Conservation (phyloP, 2,797 vertebrate genomes). For the Cottoperca gobio region DNA sequence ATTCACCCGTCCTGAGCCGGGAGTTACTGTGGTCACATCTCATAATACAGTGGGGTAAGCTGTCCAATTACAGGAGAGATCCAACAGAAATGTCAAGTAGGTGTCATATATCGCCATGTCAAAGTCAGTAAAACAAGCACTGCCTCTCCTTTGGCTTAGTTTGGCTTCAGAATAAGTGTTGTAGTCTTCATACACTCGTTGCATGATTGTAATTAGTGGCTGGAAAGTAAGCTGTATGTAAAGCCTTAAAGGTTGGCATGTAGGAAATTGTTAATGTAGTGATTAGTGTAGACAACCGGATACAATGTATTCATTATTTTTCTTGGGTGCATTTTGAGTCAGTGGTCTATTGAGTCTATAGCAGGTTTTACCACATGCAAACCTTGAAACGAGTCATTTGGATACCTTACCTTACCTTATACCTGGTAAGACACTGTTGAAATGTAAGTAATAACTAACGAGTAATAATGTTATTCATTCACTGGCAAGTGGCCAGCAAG, state of each 20-base stretch:
- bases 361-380: not conserved
- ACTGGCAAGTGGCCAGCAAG: slow-evolving; percentile 14
- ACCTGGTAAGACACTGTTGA: not conserved
- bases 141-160: not conserved
- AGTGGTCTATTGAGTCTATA: not conserved
- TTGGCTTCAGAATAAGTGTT: too few relatives aligned
- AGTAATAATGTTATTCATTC: slow-evolving; percentile 19
- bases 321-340: not conserved
- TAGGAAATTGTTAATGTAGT: not conserved
- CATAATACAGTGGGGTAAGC: slow-evolving; percentile 6
- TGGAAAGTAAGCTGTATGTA: not conserved
- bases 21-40: slow-evolving; percentile 20
- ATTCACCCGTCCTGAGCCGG: not conserved
- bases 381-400: not conserved
- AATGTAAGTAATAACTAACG: slow-evolving; percentile 28
- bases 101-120: not conserved
- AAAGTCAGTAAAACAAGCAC: slow-evolving; percentile 13
- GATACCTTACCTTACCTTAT: not conserved
- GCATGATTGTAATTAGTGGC: not conserved
- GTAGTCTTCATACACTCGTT: too few relatives aligned
- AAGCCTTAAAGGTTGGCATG: not conserved
- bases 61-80: slow-evolving; percentile 32
- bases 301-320: not conserved
- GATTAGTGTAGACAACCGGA: not conserved
- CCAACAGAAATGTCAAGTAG: slow-evolving; percentile 32